A percentile compares a stretch with the other conserved stretches of the same genome.
Conservation (phyloP, 2,797 vertebrate genomes). For the Manis javanica region DNA sequence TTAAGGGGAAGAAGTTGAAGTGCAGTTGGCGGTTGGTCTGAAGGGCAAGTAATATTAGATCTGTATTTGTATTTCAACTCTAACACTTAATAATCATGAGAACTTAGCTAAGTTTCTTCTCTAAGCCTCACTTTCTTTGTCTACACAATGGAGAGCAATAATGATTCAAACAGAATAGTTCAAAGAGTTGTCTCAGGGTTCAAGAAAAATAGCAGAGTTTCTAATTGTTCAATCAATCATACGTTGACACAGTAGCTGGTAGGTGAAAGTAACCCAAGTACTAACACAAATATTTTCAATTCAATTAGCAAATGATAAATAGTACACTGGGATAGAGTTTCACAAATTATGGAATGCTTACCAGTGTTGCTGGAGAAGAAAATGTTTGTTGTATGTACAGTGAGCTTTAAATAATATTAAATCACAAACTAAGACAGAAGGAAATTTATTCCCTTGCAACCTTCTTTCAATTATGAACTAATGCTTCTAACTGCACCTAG, state of each 20-base stretch:
- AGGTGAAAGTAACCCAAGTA: neutral
- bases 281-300: neutral
- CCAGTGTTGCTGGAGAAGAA: neutral
- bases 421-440: neutral
- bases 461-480: neutral
- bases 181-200: neutral
- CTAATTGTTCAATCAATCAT: neutral
- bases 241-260: neutral
- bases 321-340: too few relatives aligned
- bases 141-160: neutral
- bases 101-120: neutral
- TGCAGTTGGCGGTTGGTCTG: neutral
- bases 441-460: neutral
- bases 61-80: neutral
- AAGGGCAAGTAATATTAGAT: neutral
- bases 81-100: neutral
- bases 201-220: neutral
- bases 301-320: neutral
- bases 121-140: neutral
- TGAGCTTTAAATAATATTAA: neutral
- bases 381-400: neutral
- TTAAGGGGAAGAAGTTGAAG: accelerated
- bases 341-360: too few relatives aligned
- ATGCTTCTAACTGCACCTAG: neutral
- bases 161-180: neutral